Percentiles rank a stretch among this genome's conserved stretches.
Evolutionary conservation across 2,797 vertebrate genomes (phyloP).

Genomic region (Bryconaethiops microstoma): DNA sequence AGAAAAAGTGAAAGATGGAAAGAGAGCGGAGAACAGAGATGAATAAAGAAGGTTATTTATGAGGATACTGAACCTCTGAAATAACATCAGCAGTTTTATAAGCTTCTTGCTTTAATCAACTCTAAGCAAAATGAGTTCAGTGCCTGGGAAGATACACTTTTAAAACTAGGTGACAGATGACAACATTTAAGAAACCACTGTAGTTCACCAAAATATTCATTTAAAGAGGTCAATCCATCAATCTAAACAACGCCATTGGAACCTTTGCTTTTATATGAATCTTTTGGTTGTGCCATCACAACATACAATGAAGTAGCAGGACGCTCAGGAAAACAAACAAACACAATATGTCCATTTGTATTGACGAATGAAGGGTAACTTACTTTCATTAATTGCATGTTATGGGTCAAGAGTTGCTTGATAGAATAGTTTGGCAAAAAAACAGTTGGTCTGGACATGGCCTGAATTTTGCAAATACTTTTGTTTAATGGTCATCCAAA

Average conservation of each 20-base stretch:
- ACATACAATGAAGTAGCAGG: too few species aligned
- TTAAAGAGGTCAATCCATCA: not conserved
- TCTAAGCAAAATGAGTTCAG: not conserved
- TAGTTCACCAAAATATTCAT: not conserved
- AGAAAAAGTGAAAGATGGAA: not conserved
- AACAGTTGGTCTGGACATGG: too few species aligned
- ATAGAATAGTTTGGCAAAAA: not conserved
- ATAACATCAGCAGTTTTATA: constrained; percentile 23
- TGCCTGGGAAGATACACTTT: not conserved
- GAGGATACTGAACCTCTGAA: not conserved
- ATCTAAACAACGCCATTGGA: not conserved
- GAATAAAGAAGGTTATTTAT: not conserved
- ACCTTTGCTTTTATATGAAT: not conserved
- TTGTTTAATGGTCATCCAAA: too few species aligned
- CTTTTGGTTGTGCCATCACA: not conserved
- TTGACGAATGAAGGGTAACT: too few species aligned
- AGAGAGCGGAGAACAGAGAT: not conserved
- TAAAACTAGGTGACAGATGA: not conserved
- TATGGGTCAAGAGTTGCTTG: not conserved
- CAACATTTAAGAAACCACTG: not conserved
- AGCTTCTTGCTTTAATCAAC: constrained; percentile 37
- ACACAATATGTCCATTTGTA: too few species aligned
- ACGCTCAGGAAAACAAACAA: too few species aligned
- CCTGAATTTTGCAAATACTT: too few species aligned
- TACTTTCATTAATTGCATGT: too few species aligned